These are phyloP conservation scores for Caenorhabditis becei DNA, from an alignment of 2,888 invertebrate genomes.

Conservation along the genomic window DNA sequence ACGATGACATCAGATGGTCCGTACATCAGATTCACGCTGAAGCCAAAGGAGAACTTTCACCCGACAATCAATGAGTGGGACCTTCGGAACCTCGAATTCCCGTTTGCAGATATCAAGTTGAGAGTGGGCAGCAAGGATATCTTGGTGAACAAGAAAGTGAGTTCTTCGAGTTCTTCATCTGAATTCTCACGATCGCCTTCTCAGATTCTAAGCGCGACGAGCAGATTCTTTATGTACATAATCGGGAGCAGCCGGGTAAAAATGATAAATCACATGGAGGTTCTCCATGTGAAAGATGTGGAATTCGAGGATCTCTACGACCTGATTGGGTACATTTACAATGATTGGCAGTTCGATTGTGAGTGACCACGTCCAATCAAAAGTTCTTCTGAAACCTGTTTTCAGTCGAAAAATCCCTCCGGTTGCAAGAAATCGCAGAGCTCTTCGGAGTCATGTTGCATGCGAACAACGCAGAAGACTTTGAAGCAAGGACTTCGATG, in stretches of 20 bases:
- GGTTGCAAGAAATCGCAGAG: constrained; percentile 15
- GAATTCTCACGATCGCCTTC: too few relatives aligned
- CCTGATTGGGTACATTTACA: constrained; percentile 20
- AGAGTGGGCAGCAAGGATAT: constrained; percentile 21
- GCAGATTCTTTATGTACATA: constrained; percentile 21
- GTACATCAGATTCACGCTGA: constrained; percentile 3
- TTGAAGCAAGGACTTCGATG: constrained; percentile 24
- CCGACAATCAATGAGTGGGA: constrained; percentile 6
- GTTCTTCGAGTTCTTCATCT: too few relatives aligned
- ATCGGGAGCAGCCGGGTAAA: neutral
- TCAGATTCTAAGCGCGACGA: constrained; percentile 15
- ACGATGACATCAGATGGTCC: too few relatives aligned
- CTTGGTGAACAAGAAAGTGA: constrained; percentile 27
- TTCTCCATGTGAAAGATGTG: constrained; percentile 18
- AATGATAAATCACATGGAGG: neutral
- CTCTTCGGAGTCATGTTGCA: constrained; percentile 21
- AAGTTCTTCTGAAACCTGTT: too few relatives aligned
- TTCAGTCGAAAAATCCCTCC: constrained; percentile 5
- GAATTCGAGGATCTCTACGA: constrained; percentile 35
- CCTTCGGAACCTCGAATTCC: constrained; percentile 15
- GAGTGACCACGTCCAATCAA: neutral
- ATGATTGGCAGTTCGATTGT: constrained; percentile 27
- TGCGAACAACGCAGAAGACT: neutral
- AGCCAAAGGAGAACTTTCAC: neutral
- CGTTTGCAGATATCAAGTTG: constrained; percentile 21